Percentiles rank a stretch among this genome's conserved stretches.
These are phyloP conservation scores for Trissonchulus latispiculum DNA, from an alignment of 2,888 invertebrate species.

Conservation along the genomic window DNA sequence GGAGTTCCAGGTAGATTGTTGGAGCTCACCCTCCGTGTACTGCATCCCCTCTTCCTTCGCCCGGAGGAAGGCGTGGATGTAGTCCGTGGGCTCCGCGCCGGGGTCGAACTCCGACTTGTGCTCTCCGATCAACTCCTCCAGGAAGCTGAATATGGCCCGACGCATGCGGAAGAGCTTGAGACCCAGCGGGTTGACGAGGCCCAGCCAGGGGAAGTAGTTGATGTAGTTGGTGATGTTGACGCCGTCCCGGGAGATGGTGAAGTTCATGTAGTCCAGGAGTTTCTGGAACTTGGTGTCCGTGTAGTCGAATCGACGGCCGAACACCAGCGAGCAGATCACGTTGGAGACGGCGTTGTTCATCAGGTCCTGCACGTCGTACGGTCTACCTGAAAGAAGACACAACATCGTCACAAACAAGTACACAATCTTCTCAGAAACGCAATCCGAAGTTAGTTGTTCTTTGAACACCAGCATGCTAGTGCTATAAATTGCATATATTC, in stretches of 20 bases:
- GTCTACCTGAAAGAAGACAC: not conserved
- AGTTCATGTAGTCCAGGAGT: conserved; percentile 10
- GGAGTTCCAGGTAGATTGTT: too few species aligned
- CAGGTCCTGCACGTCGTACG: not conserved
- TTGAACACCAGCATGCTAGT: too few species aligned
- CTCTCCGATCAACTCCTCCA: conserved; percentile 10
- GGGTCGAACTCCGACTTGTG: conserved; percentile 6
- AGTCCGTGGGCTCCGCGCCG: conserved; percentile 17
- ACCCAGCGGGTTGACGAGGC: not conserved
- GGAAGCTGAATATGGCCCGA: not conserved
- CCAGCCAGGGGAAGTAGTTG: conserved; percentile 13
- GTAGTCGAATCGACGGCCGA: conserved; percentile 35
- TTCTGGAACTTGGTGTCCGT: conserved; percentile 33
- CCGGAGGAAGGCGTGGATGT: conserved; percentile 22
- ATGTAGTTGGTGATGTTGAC: not conserved
- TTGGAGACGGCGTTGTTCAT: conserved; percentile 33
- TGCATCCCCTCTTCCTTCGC: conserved; percentile 10
- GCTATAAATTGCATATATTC: too few species aligned
- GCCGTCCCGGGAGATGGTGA: not conserved
- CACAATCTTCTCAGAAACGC: too few species aligned
- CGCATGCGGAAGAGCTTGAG: not conserved
- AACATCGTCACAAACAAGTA: too few species aligned
- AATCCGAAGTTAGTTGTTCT: too few species aligned
- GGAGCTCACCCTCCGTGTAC: conserved; percentile 2
- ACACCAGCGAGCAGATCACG: conserved; percentile 39